Base-by-base conservation (phyloP, 2,113 vertebrate genomes). In the Oreamnos americanus region DNA sequence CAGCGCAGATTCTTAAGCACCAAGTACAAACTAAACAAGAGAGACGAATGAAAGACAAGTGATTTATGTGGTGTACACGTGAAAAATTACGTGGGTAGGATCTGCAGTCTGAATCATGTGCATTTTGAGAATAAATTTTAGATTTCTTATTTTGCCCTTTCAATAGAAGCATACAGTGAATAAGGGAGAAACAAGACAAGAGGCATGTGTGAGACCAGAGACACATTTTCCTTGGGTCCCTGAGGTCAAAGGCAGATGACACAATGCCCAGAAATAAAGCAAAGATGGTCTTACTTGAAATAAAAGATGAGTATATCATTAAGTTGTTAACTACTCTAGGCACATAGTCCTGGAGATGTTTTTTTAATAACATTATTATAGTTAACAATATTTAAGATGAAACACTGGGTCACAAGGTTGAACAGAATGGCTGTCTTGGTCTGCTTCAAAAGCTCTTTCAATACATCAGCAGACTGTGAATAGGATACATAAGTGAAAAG, bases 381-480 rank as follows among this genome's bases (percentile, higher is more conserved):
- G 67, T 87, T 55, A 95, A 85, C 45, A 58, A 92, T 51, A n/a
- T 91, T 97, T 25, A 94, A 87, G 25, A 82, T 64, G 33, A 87
- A 74, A 82, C 21, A 64, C 1, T 90, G 47, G 36, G 6, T 47
- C 14, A 85, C 36, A 10, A 55, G 36, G 8, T 21, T 89, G 39
- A 30, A 76, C 45, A 81, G 47, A 15, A 90, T 78, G 47, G 84
- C 33, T 79, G 3, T 33, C 28, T 49, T 85, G 26, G 7, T 51
- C 51, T 78, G 45, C 62, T 96, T 90, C 85, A 94, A 96, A 90
- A 47, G 74, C 26, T 86, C 16, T 83, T 91, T 67, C 74, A 60
- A 47, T 71, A 79, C 47, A 79, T 36, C 47, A 67, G 53, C 85
- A 90, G 45, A 90, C 45, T 64, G 1, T 58, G 26, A 86, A 51